Base-by-base conservation (phyloP, 2,888 invertebrate genomes). In the Chymomyza amoena region DNA sequence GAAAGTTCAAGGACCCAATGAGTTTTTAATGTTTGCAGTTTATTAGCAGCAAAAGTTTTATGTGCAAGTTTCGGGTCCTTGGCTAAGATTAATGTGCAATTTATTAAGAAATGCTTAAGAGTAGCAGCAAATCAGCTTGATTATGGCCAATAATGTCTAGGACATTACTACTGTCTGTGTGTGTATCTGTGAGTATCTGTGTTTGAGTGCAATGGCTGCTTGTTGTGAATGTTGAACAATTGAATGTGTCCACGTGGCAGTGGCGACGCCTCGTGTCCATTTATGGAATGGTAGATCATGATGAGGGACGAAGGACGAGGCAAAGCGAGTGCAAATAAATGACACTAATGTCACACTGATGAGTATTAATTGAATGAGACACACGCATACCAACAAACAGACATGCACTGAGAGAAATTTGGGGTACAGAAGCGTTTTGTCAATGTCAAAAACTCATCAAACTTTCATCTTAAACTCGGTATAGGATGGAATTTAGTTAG, bases 321-420 rank as follows among this genome's bases (percentile, higher is more conserved):
- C 32, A 32, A 32, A 32, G 32, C 6, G 13, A 45, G 13, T 45
- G 13, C 69, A 68, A 74, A 81, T 79, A 77, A 89, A 86, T 86
- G 84, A 74, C 84, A 89, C 81, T 89, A 85, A 89, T 84, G 84
- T 83, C 87, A 89, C 84, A 75, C 88, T 89, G 84, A 89, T 84
- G 84, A 82, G 87, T 84, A 88, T 84, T 84, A 84, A 84, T 84
- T 84, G 88, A 86, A 84, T 89, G 84, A 75, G 80, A 73, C 73
- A 71, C 82, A 75, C 51, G n/a, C 39, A 61, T 62, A 69, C 50
- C 1, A 18, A 25, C 16, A 50, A n/a, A 20, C 76, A 73, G 64
- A 66, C 64, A 15, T 66, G 39, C 56, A 56, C 64, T 28, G 0
- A 59, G 18, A 61, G 28, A n/a, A 56, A 25, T 56, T 56, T 1